Evolutionary conservation across 2,113 vertebrate species (phyloP), one percentile per base, ranked within the genome.

Genomic region (Antechinus stuartii): DNA sequence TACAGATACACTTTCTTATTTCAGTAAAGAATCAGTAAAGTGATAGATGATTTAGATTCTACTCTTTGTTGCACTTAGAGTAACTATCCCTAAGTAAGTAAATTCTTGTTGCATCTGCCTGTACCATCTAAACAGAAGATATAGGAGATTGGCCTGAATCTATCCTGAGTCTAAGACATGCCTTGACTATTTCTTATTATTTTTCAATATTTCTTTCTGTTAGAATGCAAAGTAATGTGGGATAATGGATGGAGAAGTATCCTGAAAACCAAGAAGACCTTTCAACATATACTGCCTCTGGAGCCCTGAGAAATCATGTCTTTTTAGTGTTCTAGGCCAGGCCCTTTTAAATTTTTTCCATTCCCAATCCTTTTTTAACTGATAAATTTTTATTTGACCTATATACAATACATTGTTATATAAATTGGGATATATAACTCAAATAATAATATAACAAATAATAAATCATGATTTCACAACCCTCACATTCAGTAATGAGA

Each of bases 21-120:
- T 95, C 27, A 16, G 10, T 91, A 91, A 93, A 96, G 47, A 94
- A 49, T 68, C 30, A 68, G 61, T 35, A 68, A 14, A 35, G 30
- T 68, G 61, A 68, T 3, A 1, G 26, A 61, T 30, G 27, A 35
- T 35, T 35, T 68, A 68, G 3, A 11, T 35, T 68, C 61, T 68
- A n/a, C 9, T 68, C 61, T 68, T 68, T 68, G 61, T 35, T 68
- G 30, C 10, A 35, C 61, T 35, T 68, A n/a, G 57, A 25, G 10
- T 61, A 10, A 30, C 27, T 61, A 61, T 61, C 26, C 26, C 56
- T 30, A 30, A 57, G 26, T 27, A 57, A 57, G 10, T 30, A 26
- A 57, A 57, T 57, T 57, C 9, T 57, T 57, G 30, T 57, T 30
- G 26, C 56, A 57, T 30, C 56, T 27, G 56, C 56, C 56, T 57